A percentile compares a stretch with the other conserved stretches of the same genome.
These are phyloP conservation scores for Tinamus major DNA, from an alignment of 2,797 vertebrate species.

Conservation along the genomic window DNA sequence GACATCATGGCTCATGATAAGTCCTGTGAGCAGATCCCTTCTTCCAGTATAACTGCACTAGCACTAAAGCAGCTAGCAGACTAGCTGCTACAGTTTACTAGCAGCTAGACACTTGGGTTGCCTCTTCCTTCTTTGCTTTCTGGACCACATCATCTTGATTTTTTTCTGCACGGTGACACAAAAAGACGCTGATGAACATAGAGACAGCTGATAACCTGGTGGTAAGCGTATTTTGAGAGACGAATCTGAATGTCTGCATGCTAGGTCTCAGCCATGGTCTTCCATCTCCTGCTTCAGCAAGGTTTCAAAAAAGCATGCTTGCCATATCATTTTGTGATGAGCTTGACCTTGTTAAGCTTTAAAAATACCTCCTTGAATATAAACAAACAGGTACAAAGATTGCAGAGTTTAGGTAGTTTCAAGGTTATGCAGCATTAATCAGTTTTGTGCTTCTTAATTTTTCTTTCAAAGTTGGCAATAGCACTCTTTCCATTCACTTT, in stretches of 20 bases:
- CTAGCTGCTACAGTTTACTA: too few relatives aligned
- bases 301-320: background rate
- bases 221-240: background rate
- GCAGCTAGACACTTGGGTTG: background rate
- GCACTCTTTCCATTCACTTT: slow-evolving; percentile 4
- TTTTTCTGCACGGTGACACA: background rate
- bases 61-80: too few relatives aligned
- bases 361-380: background rate
- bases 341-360: background rate
- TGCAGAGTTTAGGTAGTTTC: background rate
- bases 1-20: background rate
- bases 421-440: slow-evolving; percentile 31
- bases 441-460: slow-evolving; percentile 40
- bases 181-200: background rate
- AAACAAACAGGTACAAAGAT: background rate
- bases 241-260: background rate
- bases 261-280: background rate
- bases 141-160: background rate
- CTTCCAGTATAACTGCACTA: background rate
- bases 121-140: background rate
- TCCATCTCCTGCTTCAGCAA: background rate
- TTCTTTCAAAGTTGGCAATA: background rate
- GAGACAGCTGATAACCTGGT: background rate
- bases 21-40: background rate
- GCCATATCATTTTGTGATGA: background rate